These are phyloP conservation scores for Whitmania pigra DNA, from an alignment of 1,140 invertebrate genomes.

Conservation along the genomic window DNA sequence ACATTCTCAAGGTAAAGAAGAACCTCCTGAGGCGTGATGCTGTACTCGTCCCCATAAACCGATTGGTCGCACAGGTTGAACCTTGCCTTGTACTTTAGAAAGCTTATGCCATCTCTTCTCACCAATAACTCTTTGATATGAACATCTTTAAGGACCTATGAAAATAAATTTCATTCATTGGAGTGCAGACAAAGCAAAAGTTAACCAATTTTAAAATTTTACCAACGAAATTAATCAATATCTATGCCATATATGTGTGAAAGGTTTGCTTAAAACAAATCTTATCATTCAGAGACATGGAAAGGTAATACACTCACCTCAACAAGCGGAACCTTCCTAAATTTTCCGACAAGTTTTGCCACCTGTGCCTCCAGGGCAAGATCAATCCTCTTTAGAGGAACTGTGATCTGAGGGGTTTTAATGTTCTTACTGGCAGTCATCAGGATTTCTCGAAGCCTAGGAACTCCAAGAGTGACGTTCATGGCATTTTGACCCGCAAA, in stretches of 20 bases:
- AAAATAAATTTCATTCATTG: neutral
- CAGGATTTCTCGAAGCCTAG: conserved; percentile 84
- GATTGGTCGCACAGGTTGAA: conserved; percentile 61
- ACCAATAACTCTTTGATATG: conserved; percentile 52
- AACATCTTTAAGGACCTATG: conserved; percentile 51
- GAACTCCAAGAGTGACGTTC: conserved; percentile 95
- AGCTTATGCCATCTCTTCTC: conserved; percentile 4
- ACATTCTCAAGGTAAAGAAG: conserved; percentile 42
- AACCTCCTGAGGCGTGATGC: conserved; percentile 55
- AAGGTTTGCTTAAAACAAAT: too few species aligned
- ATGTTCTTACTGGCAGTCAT: conserved; percentile 84
- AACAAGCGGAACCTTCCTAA: conserved; percentile 62
- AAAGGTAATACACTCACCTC: conserved; percentile 48
- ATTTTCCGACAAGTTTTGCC: conserved; percentile 35
- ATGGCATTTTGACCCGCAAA: conserved; percentile 98
- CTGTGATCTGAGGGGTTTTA: conserved; percentile 89
- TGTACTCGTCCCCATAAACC: conserved; percentile 58
- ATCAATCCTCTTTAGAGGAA: conserved; percentile 53
- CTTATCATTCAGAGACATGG: too few species aligned
- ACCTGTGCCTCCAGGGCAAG: conserved; percentile 24
- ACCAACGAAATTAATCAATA: too few species aligned
- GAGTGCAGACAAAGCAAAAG: too few species aligned
- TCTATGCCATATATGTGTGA: too few species aligned
- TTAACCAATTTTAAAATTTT: too few species aligned
- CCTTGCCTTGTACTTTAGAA: conserved; percentile 35